Evolutionary conservation across 2,113 vertebrate species (phyloP).

Genomic region (Oophaga pumilio): DNA sequence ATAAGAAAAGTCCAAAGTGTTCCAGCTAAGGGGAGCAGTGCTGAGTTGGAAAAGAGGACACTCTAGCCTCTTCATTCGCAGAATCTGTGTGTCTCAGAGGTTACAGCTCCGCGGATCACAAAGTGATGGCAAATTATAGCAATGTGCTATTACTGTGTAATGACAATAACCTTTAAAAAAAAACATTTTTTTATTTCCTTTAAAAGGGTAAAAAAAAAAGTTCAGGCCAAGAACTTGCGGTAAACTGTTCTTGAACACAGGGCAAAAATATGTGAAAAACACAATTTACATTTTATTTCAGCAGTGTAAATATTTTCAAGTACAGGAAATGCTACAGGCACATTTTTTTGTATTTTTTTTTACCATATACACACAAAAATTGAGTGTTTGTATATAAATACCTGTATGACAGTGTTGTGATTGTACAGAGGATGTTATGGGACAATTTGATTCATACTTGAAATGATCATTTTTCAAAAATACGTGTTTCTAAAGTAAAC

Average conservation of each 20-base stretch:
- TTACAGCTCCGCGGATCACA: too few relatives aligned
- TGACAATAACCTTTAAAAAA: too few relatives aligned
- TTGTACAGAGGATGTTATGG: not conserved
- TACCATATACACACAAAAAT: not conserved
- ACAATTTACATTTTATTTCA: not conserved
- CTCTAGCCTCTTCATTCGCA: too few relatives aligned
- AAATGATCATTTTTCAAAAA: not conserved
- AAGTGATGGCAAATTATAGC: too few relatives aligned
- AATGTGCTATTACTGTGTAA: too few relatives aligned
- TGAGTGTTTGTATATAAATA: not conserved
- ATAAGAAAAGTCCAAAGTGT: too few relatives aligned
- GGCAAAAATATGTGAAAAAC: not conserved
- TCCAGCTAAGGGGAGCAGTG: too few relatives aligned
- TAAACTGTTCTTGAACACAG: not conserved
- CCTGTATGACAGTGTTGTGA: not conserved
- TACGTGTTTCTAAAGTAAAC: not conserved
- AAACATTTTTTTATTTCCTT: not conserved
- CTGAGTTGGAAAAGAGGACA: too few relatives aligned
- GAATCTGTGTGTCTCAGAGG: too few relatives aligned
- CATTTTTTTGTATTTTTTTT: not conserved
- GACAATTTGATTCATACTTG: not conserved
- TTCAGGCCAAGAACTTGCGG: not conserved
- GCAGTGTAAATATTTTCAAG: not conserved
- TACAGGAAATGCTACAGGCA: not conserved
- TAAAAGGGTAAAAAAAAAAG: not conserved